Conservation (phyloP, 35 echinoderm and acorn worm genomes). For the Anneissia japonica region DNA sequence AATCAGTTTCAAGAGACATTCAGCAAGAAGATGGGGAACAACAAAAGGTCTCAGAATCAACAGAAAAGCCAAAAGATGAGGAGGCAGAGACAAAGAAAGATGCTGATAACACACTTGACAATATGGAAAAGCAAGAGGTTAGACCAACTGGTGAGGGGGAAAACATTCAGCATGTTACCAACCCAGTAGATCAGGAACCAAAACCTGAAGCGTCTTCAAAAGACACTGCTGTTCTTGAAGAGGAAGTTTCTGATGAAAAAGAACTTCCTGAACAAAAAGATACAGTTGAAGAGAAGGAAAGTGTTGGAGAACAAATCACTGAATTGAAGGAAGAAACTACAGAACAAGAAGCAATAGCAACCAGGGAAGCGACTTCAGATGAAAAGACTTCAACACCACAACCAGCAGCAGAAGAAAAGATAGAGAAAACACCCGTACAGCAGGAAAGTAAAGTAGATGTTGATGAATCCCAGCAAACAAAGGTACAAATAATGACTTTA, state of each 20-base stretch:
- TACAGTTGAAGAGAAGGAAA: slow-evolving; percentile 1
- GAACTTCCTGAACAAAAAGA: background rate
- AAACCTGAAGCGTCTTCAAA: background rate
- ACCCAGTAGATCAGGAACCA: background rate
- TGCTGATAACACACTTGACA: background rate
- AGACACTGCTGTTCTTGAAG: slow-evolving; percentile 14
- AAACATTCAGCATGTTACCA: background rate
- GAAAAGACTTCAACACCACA: background rate
- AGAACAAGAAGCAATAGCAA: background rate
- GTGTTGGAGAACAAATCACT: background rate
- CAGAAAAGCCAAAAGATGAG: slow-evolving; percentile 3
- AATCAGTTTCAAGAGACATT: background rate
- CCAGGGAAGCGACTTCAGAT: background rate
- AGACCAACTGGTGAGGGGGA: background rate
- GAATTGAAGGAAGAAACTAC: background rate
- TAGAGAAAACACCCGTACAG: background rate
- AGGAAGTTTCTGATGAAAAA: background rate
- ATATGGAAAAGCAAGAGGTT: background rate
- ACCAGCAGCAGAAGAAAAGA: slow-evolving; percentile 26
- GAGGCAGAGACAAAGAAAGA: background rate
- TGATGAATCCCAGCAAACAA: background rate
- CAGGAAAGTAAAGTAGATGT: background rate
- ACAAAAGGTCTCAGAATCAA: background rate
- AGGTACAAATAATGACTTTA: background rate
- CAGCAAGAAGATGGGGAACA: background rate